Base-by-base conservation (phyloP, 2,113 vertebrate species). In the Synchiropus splendidus region DNA sequence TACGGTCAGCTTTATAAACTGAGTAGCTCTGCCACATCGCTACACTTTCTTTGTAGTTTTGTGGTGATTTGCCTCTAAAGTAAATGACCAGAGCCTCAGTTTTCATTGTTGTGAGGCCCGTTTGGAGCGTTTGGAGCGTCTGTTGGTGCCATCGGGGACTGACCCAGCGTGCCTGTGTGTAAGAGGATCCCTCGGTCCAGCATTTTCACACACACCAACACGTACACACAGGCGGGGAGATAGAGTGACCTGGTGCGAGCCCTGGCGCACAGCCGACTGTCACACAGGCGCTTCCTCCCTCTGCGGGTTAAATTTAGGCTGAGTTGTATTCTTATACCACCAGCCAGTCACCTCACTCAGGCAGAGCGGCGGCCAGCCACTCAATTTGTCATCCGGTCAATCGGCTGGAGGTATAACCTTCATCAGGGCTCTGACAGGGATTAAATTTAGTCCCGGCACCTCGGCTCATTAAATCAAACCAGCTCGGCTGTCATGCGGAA, bases 201-300 rank as follows among this genome's bases (percentile, higher is more conserved):
- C 36, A 13, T 13, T 37, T 3, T 37, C 18, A 41, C 21, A 27
- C 21, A 30, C 56, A 48, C 53, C 42, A 45, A 54, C 46, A 36
- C 54, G 41, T 45, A 38, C 78, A 77, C 79, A 78, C 53, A 53
- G 45, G 55, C 69, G 6, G 47, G 67, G 59, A 57, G 79, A 82
- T 83, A 84, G 83, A 88, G 87, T 91, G 88, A 89, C 88, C 82
- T 65, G 79, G 82, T 78, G 78, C 17, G 76, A 85, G 76, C 60
- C 64, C 88, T 92, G 92, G 91, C 91, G 1, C 71, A 61, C 68
- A 71, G 89, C 90, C 90, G 71, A 89, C 88, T 91, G 88, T 94
- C 91, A 91, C 89, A 88, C 87, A 88, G 83, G 79, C 85, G 80
- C 87, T 94, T 94, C 89, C 92, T 94, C 85, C 76, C 60, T 54